A percentile compares a stretch with the other conserved stretches of the same genome.
phyloP scores from a whole-genome alignment of 2,797 vertebrate species.

The Heliangelus exortis region DNA sequence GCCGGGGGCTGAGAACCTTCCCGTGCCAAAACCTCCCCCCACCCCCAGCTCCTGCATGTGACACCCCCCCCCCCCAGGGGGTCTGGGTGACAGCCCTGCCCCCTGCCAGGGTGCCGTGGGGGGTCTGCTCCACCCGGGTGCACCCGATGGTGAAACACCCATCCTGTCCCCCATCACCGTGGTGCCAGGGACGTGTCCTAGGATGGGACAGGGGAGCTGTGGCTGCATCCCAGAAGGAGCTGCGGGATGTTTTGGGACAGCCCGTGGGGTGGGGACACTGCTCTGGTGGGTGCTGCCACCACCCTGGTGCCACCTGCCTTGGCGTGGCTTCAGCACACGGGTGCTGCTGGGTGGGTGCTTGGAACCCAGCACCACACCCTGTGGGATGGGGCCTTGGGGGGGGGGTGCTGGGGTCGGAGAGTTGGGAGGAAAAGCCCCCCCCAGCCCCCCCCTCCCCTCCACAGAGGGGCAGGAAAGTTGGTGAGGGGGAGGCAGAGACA shows the following conservation, averaged over 20 bases:
- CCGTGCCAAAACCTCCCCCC: conserved; percentile 14
- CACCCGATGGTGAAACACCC: no score
- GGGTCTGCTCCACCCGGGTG: neutral
- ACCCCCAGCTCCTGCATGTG: neutral
- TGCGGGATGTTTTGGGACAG: neutral
- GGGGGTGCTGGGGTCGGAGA: no score
- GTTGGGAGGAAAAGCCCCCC: neutral
- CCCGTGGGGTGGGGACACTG: no score
- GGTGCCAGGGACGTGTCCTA: accelerated
- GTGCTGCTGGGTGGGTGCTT: neutral
- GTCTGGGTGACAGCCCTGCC: neutral
- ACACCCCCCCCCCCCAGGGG: neutral
- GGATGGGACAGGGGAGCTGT: neutral
- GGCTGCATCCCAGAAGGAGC: accelerated
- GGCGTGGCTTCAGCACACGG: accelerated
- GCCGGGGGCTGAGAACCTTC: neutral
- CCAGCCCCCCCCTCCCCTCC: neutral
- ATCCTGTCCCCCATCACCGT: neutral
- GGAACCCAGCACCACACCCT: neutral
- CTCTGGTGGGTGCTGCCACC: no score
- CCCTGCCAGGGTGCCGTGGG: no score
- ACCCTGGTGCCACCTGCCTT: no score
- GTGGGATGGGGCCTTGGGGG: no score
- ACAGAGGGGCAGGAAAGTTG: neutral
- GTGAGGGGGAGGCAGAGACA: neutral